These are phyloP conservation scores for Hydrozoanthus tunicans DNA, from an alignment of 64 coral and sea anemone genomes.

Conservation along the genomic window DNA sequence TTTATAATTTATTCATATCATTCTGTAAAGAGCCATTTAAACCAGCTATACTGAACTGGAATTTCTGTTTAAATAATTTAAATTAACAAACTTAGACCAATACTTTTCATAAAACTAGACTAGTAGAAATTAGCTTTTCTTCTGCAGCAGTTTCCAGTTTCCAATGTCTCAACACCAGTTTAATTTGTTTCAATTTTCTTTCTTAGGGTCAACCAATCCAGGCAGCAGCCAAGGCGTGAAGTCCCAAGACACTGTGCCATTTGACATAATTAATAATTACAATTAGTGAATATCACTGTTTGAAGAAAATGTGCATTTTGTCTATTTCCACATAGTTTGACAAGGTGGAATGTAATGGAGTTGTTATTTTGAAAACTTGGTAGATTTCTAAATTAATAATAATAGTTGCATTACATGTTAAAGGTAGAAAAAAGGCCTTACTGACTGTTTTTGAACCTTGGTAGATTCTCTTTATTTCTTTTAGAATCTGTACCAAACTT, in stretches of 20 bases:
- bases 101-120: neutral
- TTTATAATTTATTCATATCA: too few species aligned
- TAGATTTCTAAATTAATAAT: constrained; percentile 32
- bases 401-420: neutral
- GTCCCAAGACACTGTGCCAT: neutral
- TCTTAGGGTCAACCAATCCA: constrained; percentile 9
- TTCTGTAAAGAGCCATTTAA: too few species aligned
- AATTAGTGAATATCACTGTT: neutral
- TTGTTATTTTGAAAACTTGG: constrained; percentile 36
- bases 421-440: neutral
- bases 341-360: constrained; percentile 32
- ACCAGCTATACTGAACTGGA: too few species aligned
- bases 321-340: constrained; percentile 57
- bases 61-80: too few species aligned
- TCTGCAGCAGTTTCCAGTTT: neutral
- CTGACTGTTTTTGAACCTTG: too few species aligned
- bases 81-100: neutral
- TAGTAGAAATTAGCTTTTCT: neutral
- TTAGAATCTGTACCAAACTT: too few species aligned
- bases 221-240: constrained; percentile 28
- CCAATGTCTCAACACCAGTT: neutral
- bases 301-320: neutral
- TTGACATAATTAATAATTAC: constrained; percentile 15
- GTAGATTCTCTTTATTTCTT: too few species aligned
- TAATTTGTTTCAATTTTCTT: neutral